Percentiles rank a stretch among this genome's conserved stretches.
Evolutionary conservation across 2,888 invertebrate species (phyloP).

Genomic region (Melipona bicolor): DNA sequence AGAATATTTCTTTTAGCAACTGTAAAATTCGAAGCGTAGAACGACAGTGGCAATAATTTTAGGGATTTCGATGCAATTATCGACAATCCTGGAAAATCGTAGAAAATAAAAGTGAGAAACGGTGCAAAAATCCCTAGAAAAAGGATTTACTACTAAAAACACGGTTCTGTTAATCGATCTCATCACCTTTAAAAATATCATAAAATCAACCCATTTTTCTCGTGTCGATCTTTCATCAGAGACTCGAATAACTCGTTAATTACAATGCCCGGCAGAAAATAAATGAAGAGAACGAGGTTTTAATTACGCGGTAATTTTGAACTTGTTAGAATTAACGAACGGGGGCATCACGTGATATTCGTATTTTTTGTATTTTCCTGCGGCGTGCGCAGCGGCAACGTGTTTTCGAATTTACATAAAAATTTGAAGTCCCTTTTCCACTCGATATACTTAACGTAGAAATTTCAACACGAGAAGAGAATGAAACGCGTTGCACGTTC

Average conservation of each 20-base stretch:
- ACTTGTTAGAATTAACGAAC: not conserved
- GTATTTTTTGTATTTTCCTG: not conserved
- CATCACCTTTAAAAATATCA: not conserved
- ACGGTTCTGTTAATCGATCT: not conserved
- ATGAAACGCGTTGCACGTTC: conserved; percentile 71
- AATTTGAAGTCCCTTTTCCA: conserved; percentile 67
- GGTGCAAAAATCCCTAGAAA: not conserved
- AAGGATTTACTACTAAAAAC: not conserved
- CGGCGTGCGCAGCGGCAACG: not conserved
- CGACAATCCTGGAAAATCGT: no score
- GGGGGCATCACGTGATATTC: not conserved
- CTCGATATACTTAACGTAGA: conserved; percentile 70
- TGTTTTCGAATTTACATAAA: conserved; percentile 71
- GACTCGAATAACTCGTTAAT: not conserved
- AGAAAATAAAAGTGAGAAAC: not conserved
- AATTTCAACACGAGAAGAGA: conserved; percentile 60
- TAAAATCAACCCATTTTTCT: not conserved
- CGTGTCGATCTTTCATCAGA: not conserved
- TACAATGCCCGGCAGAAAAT: not conserved
- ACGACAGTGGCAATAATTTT: no score
- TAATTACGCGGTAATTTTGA: not conserved
- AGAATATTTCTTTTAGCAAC: no score
- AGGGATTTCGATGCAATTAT: no score
- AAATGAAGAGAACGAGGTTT: not conserved
- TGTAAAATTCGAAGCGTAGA: no score